These are phyloP conservation scores for Megaceryle alcyon DNA, from an alignment of 2,797 vertebrate genomes.

Conservation along the genomic window DNA sequence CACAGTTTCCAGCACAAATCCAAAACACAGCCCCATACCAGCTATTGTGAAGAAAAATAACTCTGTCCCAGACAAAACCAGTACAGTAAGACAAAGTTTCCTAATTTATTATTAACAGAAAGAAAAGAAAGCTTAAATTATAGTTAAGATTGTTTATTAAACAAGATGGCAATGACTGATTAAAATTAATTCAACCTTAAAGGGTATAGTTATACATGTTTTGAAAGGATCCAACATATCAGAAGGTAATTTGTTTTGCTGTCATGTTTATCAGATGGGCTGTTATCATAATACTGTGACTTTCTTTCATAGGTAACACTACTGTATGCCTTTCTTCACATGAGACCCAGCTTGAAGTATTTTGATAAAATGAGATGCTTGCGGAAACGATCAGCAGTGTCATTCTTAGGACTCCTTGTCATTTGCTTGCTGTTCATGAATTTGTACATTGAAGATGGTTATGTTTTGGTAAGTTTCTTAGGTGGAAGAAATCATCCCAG, in stretches of 20 bases:
- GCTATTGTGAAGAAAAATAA: background rate
- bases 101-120: background rate
- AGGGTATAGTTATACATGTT: background rate
- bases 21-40: background rate
- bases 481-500: background rate
- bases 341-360: constrained; percentile 87
- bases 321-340: constrained; percentile 66
- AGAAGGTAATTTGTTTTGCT: background rate
- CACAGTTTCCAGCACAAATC: background rate
- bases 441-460: constrained; percentile 95
- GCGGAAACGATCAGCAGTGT: constrained; percentile 93
- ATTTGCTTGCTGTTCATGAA: constrained; percentile 95
- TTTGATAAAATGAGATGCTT: constrained; percentile 98
- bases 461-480: constrained; percentile 89
- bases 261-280: background rate
- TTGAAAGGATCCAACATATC: background rate
- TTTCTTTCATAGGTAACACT: constrained; percentile 73
- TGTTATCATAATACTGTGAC: constrained; percentile 5
- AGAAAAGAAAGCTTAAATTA: background rate
- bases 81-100: background rate
- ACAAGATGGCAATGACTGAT: background rate
- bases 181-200: background rate
- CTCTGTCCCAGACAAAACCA: background rate
- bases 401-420: constrained; percentile 92
- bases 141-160: background rate